Base-by-base conservation (phyloP, 2,113 vertebrate species). In the Sardina pilchardus region DNA sequence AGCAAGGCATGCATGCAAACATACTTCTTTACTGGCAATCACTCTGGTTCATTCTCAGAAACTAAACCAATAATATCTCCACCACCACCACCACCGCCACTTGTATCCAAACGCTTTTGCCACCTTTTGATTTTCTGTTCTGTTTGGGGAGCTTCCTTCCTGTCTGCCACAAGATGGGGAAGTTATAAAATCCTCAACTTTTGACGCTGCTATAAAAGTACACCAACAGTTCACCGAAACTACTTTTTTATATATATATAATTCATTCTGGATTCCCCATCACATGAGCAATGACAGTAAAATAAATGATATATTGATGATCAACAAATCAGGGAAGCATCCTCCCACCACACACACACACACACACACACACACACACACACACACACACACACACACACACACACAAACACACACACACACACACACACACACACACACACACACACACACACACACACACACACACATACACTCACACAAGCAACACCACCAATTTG, bases 101-200 rank as follows among this genome's bases (percentile, higher is more conserved):
- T 10, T 1, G 19, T 53, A 53, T 53, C 8, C 30, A 26, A 19
- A 21, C 53, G 0, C 6, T n/a, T 59, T 16, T 59, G 53, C 17
- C 1, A 8, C 26, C n/a, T 12, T 34, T 63, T 34, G 63, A 71
- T 26, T 71, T 34, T 71, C 63, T 71, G 26, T 71, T 71, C 26
- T 30, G 63, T 71, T 71, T 34, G 26, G 59, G 53, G 16, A 56
- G 59, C 59, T 63, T 1, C 63, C 87, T 85, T 83, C 86, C 80
- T 85, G 86, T 48, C 53, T 88, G 88, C 67, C 44, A 75, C 82
- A 86, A 92, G 91, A 91, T 85, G 84, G 88, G 89, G 91, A 93
- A 90, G 89, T 92, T 93, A 89, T 88, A 75, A 83, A 91, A 87
- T 89, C 85, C 90, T 92, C 89, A 88, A 91, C 88, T 84, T 92